Evolutionary conservation across 2,113 vertebrate genomes (phyloP), one percentile per base, ranked within the genome.

Genomic region (Caretta caretta): DNA sequence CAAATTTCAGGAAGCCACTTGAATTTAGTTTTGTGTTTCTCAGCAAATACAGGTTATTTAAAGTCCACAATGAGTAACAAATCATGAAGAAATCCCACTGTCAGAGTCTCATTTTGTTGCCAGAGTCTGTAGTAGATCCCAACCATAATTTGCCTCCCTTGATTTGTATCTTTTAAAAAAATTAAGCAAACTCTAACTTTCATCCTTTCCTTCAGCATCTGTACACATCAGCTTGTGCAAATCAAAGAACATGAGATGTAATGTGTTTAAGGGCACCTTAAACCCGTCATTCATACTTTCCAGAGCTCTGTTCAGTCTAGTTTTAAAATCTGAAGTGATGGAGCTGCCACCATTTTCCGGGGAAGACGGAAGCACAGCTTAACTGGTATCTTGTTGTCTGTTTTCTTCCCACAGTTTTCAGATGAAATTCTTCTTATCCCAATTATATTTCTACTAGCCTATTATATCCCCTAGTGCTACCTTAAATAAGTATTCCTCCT

Each of bases 81-180:
- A 22, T 79, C 20, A 25, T 16, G 42, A 42, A 42, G 42, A 42
- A 42, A 42, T 42, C 42, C 42, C 42, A 42, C 42, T 42, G 42
- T 42, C 42, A 42, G 16, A 46, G 16, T 22, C 42, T 14, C 51
- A 19, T 87, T 8, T 62, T 1, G 5, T 4, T 4, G 10, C 35
- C 3, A 46, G 48, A 25, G 16, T 1, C 2, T 1, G 8, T 49
- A n/a, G 1, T 9, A 29, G 78, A 8, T 3, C 56, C 1, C 31
- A 86, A 25, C 17, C 42, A 4, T 6, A 46, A 0, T 27, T 81
- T 24, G 29, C 12, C 86, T 4, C 29, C 42, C 42, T 48, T 48
- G 75, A 46, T 78, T 48, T 27, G 42, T 78, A 42, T 48, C 46
- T 78, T 76, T 78, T 16, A 16, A 27, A 46, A 75, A 78, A 38